Conservation (phyloP, 2,797 vertebrate species). For the Thunnus albacares region DNA sequence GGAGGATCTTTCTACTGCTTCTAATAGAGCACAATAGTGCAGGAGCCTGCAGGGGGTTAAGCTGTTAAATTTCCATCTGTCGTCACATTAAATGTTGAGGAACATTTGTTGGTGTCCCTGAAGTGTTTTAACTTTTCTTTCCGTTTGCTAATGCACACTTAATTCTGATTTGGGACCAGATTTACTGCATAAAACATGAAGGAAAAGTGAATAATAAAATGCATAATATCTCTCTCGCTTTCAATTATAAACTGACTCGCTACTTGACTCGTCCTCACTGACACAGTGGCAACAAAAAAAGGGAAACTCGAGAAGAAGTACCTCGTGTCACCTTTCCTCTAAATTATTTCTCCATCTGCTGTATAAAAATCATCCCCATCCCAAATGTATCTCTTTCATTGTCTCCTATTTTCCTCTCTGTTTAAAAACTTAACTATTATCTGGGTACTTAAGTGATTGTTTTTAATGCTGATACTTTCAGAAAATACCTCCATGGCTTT, state of each 20-base stretch:
- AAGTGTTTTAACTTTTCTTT: not conserved
- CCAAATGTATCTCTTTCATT: too few species aligned
- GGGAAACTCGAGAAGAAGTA: not conserved
- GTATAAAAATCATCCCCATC: not conserved
- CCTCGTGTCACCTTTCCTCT: not conserved
- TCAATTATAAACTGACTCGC: not conserved
- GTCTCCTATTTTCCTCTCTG: too few species aligned
- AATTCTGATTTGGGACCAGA: constrained; percentile 22
- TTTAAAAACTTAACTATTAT: too few species aligned
- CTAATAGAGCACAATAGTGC: not conserved
- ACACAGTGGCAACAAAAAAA: not conserved
- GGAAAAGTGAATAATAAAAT: constrained; percentile 22
- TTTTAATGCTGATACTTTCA: too few species aligned
- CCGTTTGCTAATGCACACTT: constrained; percentile 2
- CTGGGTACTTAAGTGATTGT: too few species aligned
- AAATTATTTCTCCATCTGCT: not conserved
- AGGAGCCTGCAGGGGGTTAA: not conserved
- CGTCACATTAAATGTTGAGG: not conserved
- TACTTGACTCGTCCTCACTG: not conserved
- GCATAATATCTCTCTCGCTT: not conserved
- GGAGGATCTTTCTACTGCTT: not conserved
- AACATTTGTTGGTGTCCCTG: not conserved
- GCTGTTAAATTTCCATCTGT: constrained; percentile 6
- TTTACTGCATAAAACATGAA: constrained; percentile 40
- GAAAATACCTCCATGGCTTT: too few species aligned